Base-by-base conservation (phyloP, 2,797 vertebrate species). In the Aphelocoma californica region DNA sequence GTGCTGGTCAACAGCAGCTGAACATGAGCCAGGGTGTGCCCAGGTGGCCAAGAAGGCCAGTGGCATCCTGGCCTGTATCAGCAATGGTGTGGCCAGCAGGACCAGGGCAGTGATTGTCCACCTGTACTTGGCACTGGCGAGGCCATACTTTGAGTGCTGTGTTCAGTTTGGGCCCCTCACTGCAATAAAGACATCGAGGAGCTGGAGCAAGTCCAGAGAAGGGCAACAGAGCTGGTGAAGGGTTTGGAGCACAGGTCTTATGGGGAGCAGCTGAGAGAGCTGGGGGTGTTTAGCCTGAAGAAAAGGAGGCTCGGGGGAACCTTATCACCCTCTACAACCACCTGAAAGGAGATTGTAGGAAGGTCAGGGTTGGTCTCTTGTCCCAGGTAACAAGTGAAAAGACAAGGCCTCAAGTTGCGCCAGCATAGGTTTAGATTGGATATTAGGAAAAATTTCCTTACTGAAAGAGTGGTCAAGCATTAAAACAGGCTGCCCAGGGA, bases 141-240 rank as follows among this genome's bases (percentile, higher is more conserved):
- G 16, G 29, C 4, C 2, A 2, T 5, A 10, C 2, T 34, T 54
- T 0, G 0, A 31, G 1, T 23, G 1, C 20, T 40, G 34, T 21
- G 21, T 7, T 1, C 29, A 70, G 20, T 47, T 9, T 78, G 42
- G 12, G 18, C 34, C 2, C 9, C 12, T 31, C 48, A 6, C 14
- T 26, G 36, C 36, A 36, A 36, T 36, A 36, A 36, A 36, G 36
- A 36, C 36, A 9, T 36, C 8, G 36, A 36, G 36, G 36, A 36
- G 36, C 36, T 36, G 36, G 36, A 36, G 36, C 36, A 7, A 36
- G 36, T 36, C 36, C 36, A 36, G 36, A 13, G 57, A 56, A 28
- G 23, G 21, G 15, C 50, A 79, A 2, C 0, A 2, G 6, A 57
- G 18, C 12, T 64, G 36, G 50, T 15, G 50, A 64, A 64, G 26